These are phyloP conservation scores for Dicyrtomina minuta DNA, from an alignment of 2,888 invertebrate genomes.

Conservation along the genomic window DNA sequence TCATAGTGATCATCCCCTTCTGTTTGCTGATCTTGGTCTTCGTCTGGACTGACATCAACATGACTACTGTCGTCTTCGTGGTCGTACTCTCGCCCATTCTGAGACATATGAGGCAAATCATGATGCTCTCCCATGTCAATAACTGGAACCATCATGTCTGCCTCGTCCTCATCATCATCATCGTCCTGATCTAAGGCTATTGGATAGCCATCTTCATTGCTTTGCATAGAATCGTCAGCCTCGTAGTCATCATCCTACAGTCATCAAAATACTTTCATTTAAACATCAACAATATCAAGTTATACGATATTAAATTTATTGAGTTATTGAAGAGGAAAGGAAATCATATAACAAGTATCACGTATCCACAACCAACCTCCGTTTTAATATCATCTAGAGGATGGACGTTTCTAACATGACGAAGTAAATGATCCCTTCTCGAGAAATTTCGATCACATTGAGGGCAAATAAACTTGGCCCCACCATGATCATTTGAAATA, in stretches of 20 bases:
- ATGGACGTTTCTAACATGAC: constrained; percentile 41
- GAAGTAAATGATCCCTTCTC: constrained; percentile 43
- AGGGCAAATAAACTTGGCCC: constrained; percentile 45
- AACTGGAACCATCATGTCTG: constrained; percentile 14
- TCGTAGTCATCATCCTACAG: constrained; percentile 7
- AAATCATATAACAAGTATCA: constrained; percentile 3
- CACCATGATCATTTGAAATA: constrained; percentile 39
- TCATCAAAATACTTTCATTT: neutral
- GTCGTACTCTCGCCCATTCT: no score
- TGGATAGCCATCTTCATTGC: neutral
- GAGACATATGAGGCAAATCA: no score
- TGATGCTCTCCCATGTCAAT: constrained; percentile 7
- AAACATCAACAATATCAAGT: neutral
- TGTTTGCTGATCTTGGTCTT: neutral
- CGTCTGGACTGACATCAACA: neutral
- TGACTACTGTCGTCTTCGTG: neutral
- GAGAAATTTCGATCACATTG: constrained; percentile 43
- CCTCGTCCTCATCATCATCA: constrained; percentile 9
- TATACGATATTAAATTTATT: neutral
- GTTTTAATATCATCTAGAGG: constrained; percentile 2
- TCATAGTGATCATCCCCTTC: constrained; percentile 10
- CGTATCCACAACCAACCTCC: neutral
- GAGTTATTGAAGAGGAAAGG: no score
- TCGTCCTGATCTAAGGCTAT: constrained; percentile 1
- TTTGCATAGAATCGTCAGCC: neutral